Percentiles rank a stretch among this genome's conserved stretches.
phyloP scores from a whole-genome alignment of 2,888 invertebrate species.

The Ophion obscuratus region DNA sequence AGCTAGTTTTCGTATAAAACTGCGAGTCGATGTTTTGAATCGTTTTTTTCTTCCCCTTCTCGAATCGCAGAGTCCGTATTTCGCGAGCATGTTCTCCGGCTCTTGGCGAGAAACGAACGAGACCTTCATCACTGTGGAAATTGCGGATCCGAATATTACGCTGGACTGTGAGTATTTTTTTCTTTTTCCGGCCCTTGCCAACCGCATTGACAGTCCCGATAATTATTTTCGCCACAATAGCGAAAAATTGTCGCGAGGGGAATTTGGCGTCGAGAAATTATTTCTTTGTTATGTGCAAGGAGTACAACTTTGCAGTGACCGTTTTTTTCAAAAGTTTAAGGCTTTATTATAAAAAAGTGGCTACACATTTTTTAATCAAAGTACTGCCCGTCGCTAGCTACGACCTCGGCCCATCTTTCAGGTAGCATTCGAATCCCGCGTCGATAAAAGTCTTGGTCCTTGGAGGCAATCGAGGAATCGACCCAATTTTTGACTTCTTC shows the following conservation, averaged over 20 bases:
- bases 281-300: background rate
- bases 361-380: too few relatives aligned
- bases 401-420: too few relatives aligned
- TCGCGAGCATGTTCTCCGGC: constrained; percentile 92
- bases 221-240: background rate
- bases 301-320: too few relatives aligned
- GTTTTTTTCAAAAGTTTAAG: too few relatives aligned
- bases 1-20: background rate
- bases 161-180: constrained; percentile 86
- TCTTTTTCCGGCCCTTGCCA: background rate
- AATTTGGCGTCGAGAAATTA: background rate
- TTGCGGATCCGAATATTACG: constrained; percentile 90
- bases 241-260: background rate
- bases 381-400: too few relatives aligned
- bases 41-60: constrained; percentile 41
- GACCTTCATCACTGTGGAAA: constrained; percentile 88
- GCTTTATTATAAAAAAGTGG: too few relatives aligned
- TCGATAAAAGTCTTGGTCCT: too few relatives aligned
- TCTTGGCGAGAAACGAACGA: constrained; percentile 90
- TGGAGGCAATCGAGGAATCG: too few relatives aligned
- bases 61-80: constrained; percentile 88
- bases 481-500: too few relatives aligned
- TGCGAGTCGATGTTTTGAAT: background rate
- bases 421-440: too few relatives aligned
- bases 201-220: background rate